These are phyloP conservation scores for Drosophila bocqueti DNA, from an alignment of 1,140 invertebrate genomes.

Conservation along the genomic window DNA sequence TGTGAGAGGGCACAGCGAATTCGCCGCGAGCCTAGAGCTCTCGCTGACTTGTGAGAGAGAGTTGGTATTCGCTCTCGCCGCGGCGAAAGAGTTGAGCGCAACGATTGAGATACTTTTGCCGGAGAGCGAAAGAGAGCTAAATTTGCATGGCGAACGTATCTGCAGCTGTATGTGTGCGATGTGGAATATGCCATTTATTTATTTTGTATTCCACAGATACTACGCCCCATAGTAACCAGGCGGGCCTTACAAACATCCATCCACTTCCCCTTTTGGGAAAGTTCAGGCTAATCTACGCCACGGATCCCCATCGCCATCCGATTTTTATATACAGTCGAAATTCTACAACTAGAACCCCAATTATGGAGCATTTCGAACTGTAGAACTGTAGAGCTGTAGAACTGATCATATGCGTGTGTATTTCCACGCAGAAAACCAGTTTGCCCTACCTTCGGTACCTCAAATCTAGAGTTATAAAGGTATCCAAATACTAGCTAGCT, in stretches of 20 bases:
- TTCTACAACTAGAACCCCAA: conserved; percentile 14
- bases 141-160: conserved; percentile 43
- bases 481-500: too few species aligned
- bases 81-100: conserved; percentile 43
- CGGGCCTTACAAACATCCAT: conserved; percentile 19
- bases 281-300: conserved; percentile 61
- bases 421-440: conserved; percentile 3
- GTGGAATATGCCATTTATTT: conserved; percentile 54
- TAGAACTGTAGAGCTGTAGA: not conserved
- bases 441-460: not conserved
- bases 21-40: conserved; percentile 34
- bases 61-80: not conserved
- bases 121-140: conserved; percentile 11
- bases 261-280: conserved; percentile 62
- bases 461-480: not conserved
- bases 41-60: not conserved
- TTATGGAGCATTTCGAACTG: conserved; percentile 4
- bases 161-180: conserved; percentile 34
- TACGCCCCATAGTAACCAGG: conserved; percentile 50
- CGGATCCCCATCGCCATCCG: conserved; percentile 41
- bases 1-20: conserved; percentile 18
- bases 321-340: conserved; percentile 14
- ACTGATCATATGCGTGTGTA: conserved; percentile 1
- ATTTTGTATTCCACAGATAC: conserved; percentile 47
- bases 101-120: conserved; percentile 36